Percentiles rank a stretch among this genome's conserved stretches.
Conservation (phyloP, 1,140 invertebrate species). For the Microplitis mediator region DNA sequence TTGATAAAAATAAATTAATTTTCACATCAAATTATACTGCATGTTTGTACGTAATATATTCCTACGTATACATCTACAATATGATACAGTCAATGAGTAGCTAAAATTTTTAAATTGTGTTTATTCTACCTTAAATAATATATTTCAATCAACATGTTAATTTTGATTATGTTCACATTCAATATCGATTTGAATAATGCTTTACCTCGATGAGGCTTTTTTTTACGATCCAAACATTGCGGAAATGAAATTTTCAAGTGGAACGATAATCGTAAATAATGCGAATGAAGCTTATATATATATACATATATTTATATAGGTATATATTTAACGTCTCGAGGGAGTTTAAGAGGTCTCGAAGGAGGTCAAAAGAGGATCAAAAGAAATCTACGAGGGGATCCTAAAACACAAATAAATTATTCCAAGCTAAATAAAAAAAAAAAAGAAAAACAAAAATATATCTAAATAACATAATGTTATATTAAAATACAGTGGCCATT, state of each 20-base stretch:
- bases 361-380: background rate
- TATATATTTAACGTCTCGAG: conserved; percentile 9
- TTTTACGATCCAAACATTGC: conserved; percentile 22
- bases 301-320: no score
- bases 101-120: background rate
- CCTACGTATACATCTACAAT: background rate
- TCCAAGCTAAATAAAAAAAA: background rate
- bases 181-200: conserved; percentile 9
- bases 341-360: conserved; percentile 17
- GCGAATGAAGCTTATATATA: conserved; percentile 2
- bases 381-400: background rate
- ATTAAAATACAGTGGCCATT: no score
- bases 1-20: no score
- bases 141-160: conserved; percentile 8
- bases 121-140: background rate
- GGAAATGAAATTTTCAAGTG: conserved; percentile 33
- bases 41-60: no score
- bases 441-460: background rate
- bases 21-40: no score
- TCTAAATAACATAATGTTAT: background rate
- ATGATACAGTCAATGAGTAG: background rate
- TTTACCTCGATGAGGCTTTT: background rate
- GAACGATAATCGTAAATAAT: conserved; percentile 33
- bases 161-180: conserved; percentile 4
- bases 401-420: conserved; percentile 5